Conservation (phyloP, 2,797 vertebrate species). For the Falco biarmicus region DNA sequence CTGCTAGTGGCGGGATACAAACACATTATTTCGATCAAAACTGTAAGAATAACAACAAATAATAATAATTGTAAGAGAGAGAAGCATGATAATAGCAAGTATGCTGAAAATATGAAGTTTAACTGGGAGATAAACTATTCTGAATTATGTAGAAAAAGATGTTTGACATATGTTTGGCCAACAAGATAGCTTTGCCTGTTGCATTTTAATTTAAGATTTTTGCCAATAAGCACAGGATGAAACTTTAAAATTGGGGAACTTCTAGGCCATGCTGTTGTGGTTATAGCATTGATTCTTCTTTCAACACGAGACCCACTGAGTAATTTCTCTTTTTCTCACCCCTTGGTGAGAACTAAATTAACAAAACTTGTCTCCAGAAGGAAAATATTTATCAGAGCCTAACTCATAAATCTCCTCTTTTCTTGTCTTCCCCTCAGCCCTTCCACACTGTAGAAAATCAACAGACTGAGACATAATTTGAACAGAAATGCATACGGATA, state of each 20-base stretch:
- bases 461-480: neutral
- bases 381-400: neutral
- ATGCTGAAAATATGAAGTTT: neutral
- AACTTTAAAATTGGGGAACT: slow-evolving; percentile 64
- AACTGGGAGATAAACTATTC: neutral
- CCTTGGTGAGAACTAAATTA: neutral
- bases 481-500: neutral
- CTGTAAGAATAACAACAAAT: neutral
- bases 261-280: slow-evolving; percentile 7
- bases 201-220: slow-evolving; percentile 1
- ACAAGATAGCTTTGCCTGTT: neutral
- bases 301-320: neutral
- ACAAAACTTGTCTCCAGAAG: neutral
- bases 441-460: neutral
- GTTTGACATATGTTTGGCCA: neutral
- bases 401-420: neutral
- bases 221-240: slow-evolving; percentile 15
- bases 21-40: neutral
- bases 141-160: neutral
- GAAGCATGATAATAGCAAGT: neutral
- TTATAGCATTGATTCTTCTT: slow-evolving; percentile 63
- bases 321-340: slow-evolving; percentile 32
- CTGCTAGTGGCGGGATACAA: neutral
- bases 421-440: neutral
- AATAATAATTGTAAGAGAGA: neutral